Conservation (phyloP, 1,140 invertebrate genomes). For the Drosophila tristis region DNA sequence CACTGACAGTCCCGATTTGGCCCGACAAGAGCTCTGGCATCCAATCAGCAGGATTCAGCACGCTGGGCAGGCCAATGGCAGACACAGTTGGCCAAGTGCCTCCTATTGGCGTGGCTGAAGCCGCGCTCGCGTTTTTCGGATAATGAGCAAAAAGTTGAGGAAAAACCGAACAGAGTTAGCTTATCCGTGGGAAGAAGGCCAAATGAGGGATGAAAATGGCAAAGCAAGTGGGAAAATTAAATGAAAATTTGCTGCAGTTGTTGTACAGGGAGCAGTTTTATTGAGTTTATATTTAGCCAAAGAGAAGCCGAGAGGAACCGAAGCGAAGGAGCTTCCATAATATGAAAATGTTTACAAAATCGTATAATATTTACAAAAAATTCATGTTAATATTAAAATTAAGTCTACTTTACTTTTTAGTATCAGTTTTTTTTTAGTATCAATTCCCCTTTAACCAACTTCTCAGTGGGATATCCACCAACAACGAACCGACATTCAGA, state of each 20-base stretch:
- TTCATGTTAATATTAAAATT: background rate
- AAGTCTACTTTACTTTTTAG: background rate
- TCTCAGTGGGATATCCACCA: background rate
- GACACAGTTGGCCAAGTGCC: slow-evolving; percentile 61
- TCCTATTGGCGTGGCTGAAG: slow-evolving; percentile 72
- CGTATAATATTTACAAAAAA: background rate
- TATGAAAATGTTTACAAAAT: no score
- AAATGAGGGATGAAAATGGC: slow-evolving; percentile 55
- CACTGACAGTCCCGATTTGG: slow-evolving; percentile 23
- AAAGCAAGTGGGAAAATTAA: slow-evolving; percentile 34
- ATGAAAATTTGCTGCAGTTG: background rate
- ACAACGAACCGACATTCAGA: background rate
- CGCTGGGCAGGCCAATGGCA: slow-evolving; percentile 64
- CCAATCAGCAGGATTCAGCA: slow-evolving; percentile 64
- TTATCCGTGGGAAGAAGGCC: slow-evolving; percentile 52
- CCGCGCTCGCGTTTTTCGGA: slow-evolving; percentile 65
- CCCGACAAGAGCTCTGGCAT: slow-evolving; percentile 47
- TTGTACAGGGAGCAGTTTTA: no score
- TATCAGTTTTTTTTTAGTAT: no score
- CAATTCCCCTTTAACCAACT: background rate
- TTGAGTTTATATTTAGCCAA: no score
- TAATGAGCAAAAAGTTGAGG: slow-evolving; percentile 75
- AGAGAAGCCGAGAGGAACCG: no score
- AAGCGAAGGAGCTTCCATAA: no score
- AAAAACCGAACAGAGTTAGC: slow-evolving; percentile 47